Percentiles rank a stretch among this genome's conserved stretches.
Conservation (phyloP, 2,797 vertebrate species). For the Anas capensis region DNA sequence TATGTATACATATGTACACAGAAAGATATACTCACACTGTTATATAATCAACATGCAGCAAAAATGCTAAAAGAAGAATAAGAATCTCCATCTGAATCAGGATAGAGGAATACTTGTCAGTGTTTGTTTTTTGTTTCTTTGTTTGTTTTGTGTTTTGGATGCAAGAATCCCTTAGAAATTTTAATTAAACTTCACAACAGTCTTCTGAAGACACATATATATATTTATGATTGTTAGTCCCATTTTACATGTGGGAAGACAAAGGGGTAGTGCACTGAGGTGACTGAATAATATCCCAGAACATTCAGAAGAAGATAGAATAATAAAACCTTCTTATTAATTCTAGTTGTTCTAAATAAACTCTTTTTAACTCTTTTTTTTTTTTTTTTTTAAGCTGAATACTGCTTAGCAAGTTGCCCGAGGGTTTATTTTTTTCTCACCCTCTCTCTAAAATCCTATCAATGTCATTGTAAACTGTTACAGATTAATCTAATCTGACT, state of each 20-base stretch:
- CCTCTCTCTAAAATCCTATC: neutral
- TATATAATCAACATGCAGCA: neutral
- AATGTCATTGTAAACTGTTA: constrained; percentile 24
- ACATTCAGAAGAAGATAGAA: neutral
- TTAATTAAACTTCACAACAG: neutral
- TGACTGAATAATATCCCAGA: neutral
- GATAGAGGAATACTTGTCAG: neutral
- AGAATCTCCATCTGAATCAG: neutral
- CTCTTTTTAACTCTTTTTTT: too few species aligned
- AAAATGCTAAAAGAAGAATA: neutral
- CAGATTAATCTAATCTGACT: neutral
- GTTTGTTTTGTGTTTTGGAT: too few species aligned
- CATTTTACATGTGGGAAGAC: neutral
- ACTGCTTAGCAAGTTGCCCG: neutral
- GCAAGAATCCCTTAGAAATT: neutral
- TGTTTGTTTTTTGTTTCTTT: neutral
- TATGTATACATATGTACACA: neutral
- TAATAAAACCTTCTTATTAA: neutral
- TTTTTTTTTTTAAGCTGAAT: neutral
- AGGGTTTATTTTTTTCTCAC: neutral
- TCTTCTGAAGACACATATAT: neutral
- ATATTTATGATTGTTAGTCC: neutral
- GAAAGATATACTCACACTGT: neutral
- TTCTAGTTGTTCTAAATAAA: neutral
- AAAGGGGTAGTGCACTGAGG: neutral